Conservation (phyloP, 2,113 vertebrate species). For the Pantherophis guttatus region DNA sequence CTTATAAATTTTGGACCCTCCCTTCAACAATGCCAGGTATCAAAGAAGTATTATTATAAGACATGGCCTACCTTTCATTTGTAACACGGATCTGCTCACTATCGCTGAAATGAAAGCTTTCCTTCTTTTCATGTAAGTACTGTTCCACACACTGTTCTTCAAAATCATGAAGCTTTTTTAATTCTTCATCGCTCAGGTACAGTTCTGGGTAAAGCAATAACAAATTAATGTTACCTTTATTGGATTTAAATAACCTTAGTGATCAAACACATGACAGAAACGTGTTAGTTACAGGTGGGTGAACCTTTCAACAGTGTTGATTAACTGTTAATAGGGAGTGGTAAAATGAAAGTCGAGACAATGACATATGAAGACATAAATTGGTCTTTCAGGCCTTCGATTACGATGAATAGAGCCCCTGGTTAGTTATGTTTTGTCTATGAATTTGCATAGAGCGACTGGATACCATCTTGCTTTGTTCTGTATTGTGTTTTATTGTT, state of each 20-base stretch:
- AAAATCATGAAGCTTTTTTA: constrained; percentile 92
- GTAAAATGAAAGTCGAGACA: not conserved
- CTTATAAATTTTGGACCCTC: not conserved
- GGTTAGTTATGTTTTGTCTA: not conserved
- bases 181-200: constrained; percentile 83
- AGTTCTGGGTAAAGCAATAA: constrained; percentile 75
- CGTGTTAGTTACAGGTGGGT: not conserved
- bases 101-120: constrained; percentile 71
- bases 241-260: not conserved
- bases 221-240: not conserved
- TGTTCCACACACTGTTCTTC: constrained; percentile 88
- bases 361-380: not conserved
- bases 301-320: not conserved
- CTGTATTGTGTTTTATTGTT: not conserved
- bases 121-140: constrained; percentile 84
- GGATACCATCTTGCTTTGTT: not conserved
- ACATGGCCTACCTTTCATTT: constrained; percentile 76
- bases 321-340: not conserved
- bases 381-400: not conserved
- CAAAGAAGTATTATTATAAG: not conserved
- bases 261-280: not conserved
- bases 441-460: not conserved
- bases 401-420: not conserved
- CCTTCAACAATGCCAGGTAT: not conserved
- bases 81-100: constrained; percentile 82